A percentile compares a stretch with the other conserved stretches of the same genome.
phyloP scores from a whole-genome alignment of 2,113 vertebrate species.

The Microcebus lehilahytsara region DNA sequence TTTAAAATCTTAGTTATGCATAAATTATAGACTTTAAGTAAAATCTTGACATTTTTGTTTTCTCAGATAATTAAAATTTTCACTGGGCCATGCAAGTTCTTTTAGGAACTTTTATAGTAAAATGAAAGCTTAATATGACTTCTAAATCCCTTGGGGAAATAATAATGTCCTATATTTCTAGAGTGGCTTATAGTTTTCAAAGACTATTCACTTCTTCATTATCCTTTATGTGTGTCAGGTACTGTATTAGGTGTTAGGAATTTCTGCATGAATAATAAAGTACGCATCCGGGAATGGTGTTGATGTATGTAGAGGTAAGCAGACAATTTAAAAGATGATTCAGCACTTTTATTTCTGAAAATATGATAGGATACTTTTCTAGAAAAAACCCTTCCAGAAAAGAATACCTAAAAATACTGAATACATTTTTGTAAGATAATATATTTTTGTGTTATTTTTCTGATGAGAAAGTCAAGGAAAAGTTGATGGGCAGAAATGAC shows the following conservation, averaged over 20 bases:
- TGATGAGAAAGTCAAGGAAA: background rate
- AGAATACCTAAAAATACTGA: background rate
- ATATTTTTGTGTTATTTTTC: background rate
- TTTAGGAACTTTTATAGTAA: background rate
- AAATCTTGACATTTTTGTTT: background rate
- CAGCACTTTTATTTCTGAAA: background rate
- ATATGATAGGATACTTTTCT: background rate
- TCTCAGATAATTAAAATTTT: background rate
- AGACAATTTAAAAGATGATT: constrained; percentile 21
- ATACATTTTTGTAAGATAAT: background rate
- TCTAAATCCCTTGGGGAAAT: constrained; percentile 5
- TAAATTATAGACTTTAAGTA: background rate
- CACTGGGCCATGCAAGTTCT: background rate
- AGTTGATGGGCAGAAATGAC: background rate
- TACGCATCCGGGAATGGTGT: background rate
- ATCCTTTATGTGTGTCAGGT: background rate
- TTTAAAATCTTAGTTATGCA: background rate
- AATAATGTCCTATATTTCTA: background rate
- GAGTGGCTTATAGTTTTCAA: background rate
- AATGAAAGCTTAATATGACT: background rate
- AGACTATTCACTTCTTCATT: background rate
- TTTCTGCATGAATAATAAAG: background rate
- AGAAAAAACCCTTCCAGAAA: background rate
- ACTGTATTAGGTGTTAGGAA: background rate
- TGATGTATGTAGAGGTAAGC: background rate